A percentile compares a stretch with the other conserved stretches of the same genome.
Conservation (phyloP, 2,113 vertebrate genomes). For the Egretta garzetta region DNA sequence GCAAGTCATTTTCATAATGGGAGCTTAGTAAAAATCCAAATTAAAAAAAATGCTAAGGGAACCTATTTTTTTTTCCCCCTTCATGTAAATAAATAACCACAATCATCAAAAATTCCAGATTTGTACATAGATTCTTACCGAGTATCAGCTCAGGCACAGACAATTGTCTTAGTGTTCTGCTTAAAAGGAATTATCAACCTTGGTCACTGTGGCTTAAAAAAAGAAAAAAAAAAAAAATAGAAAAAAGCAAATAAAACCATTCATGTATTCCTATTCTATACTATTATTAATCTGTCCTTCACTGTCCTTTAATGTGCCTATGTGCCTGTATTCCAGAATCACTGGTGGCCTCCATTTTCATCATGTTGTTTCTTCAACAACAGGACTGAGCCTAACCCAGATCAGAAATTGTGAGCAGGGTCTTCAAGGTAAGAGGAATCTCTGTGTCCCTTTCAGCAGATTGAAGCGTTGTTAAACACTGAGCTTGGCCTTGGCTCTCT, state of each 20-base stretch:
- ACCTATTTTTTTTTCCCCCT: accelerated
- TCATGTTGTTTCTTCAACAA: not conserved
- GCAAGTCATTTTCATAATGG: constrained; percentile 9
- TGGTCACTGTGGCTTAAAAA: not conserved
- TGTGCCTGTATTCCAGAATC: not conserved
- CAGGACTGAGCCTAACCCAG: not conserved
- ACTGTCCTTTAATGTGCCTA: not conserved
- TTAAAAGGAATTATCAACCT: not conserved
- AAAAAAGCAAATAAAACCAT: not conserved
- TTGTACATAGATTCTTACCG: not conserved
- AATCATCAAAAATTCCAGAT: not conserved
- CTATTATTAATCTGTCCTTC: not conserved
- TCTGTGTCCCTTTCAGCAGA: not conserved
- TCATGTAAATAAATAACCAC: not conserved
- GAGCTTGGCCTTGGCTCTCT: not conserved
- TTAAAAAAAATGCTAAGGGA: not conserved
- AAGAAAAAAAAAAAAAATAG: too few species aligned
- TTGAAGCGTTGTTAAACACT: accelerated
- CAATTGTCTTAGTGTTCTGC: not conserved
- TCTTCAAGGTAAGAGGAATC: not conserved
- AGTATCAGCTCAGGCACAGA: not conserved
- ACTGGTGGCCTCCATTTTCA: not conserved
- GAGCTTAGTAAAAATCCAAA: not conserved
- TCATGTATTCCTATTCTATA: not conserved
- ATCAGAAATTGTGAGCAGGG: not conserved